Base-by-base conservation (phyloP, 2,888 invertebrate species). In the Himalopsyche kuldschensis region DNA sequence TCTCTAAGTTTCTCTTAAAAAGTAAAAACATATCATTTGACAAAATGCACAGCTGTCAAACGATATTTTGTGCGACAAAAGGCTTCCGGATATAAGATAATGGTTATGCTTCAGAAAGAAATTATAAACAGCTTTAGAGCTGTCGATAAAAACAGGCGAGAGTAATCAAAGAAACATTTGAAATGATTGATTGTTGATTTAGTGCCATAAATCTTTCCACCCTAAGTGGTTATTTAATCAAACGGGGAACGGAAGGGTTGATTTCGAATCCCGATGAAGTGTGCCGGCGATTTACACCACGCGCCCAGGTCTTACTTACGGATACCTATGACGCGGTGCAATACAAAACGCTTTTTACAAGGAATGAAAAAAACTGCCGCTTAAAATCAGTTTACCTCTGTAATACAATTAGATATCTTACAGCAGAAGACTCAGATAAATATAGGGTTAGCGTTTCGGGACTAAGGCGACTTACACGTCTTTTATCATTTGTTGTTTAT, bases 181-280 rank as follows among this genome's bases (percentile, higher is more conserved):
- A 55, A 32, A 82, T 79, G 82, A 84, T 84, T 84, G 81, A 82
- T 84, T 78, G 80, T 80, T 48, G 78, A 82, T 15, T 41, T 30
- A 27, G 82, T 82, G 32, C 82, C 63, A 84, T 82, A 81, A 80
- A 84, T 84, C 81, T 46, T 41, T 27, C 46, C 76, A 55, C 83
- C 80, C 79, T 80, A 80, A 83, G 83, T 69, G 80, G 75, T 81
- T 35, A 75, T 80, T 69, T 80, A 69, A 80, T 80, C 69, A 80
- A 80, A 75, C 24, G 15, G 24, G 35, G 20, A 63, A 32, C 31
- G 35, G 55, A 79, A 48, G 83, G 83, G 83, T 80, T 75, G 78
- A n/a, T 46, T 78, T 78, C 11, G 69, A 69, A 69, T 69, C 69
- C 69, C 48, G 47, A 30, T 47, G 48, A 48, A 47, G 78, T 41